A percentile compares a stretch with the other conserved stretches of the same genome.
Evolutionary conservation across 1,140 invertebrate species (phyloP).

Genomic region (Drosophila nebulosa): DNA sequence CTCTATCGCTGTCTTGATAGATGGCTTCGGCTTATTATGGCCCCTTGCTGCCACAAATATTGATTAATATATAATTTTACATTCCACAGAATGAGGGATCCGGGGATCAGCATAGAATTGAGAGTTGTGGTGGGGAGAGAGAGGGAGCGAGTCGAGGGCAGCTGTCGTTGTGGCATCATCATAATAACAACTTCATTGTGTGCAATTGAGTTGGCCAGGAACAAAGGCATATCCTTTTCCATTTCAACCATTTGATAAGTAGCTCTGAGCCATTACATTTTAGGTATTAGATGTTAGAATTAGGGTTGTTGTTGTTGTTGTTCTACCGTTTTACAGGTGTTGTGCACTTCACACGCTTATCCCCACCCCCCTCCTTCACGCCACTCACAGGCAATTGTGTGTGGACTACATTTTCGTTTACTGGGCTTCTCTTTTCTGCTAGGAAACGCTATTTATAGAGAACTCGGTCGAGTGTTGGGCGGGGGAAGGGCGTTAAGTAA

Average conservation of each 20-base stretch:
- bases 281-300: background rate
- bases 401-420: slow-evolving; percentile 44
- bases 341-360: slow-evolving; percentile 53
- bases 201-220: slow-evolving; percentile 44
- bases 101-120: background rate
- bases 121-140: background rate
- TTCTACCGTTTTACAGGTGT: slow-evolving; percentile 56
- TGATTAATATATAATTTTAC: slow-evolving; percentile 75
- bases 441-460: slow-evolving; percentile 33
- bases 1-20: slow-evolving; percentile 45
- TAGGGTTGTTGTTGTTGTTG: slow-evolving; percentile 23
- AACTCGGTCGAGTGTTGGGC: slow-evolving; percentile 16
- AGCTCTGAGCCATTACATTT: slow-evolving; percentile 28
- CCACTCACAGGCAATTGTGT: background rate
- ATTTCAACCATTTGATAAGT: slow-evolving; percentile 20
- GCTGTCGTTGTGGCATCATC: slow-evolving; percentile 51
- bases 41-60: slow-evolving; percentile 63
- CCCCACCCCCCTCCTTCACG: background rate
- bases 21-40: slow-evolving; percentile 42
- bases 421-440: slow-evolving; percentile 1
- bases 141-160: slow-evolving; percentile 14
- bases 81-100: slow-evolving; percentile 41
- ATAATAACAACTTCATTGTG: slow-evolving; percentile 76
- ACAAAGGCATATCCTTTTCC: slow-evolving; percentile 28
- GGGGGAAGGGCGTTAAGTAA: slow-evolving; percentile 34